Evolutionary conservation across 2,113 vertebrate species (phyloP).

Genomic region (Scopus umbretta): DNA sequence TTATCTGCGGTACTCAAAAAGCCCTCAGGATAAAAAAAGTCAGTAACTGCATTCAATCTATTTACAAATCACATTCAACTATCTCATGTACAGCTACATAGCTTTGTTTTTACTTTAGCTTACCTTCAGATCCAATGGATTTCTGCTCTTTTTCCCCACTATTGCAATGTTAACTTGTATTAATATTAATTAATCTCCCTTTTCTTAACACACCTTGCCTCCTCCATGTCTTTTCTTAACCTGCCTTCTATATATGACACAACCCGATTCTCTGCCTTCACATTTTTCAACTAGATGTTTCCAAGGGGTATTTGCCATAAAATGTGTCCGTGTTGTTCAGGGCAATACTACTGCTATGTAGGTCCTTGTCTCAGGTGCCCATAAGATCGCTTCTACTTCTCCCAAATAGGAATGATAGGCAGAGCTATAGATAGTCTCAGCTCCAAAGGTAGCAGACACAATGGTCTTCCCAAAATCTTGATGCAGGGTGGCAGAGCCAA

Average conservation of each 20-base stretch:
- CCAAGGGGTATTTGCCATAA: background rate
- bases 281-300: background rate
- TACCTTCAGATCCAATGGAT: background rate
- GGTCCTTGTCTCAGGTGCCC: background rate
- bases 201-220: background rate
- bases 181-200: background rate
- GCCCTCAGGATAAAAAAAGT: background rate
- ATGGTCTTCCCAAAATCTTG: background rate
- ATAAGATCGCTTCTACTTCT: background rate
- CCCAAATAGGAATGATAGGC: background rate
- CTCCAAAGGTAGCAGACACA: background rate
- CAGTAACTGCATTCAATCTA: background rate
- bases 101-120: background rate
- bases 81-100: background rate
- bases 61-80: background rate
- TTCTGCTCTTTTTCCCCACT: background rate
- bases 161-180: background rate
- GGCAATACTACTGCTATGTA: accelerated
- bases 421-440: background rate
- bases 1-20: background rate
- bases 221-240: background rate
- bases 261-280: background rate
- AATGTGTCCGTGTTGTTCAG: background rate
- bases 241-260: background rate
- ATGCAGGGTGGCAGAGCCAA: background rate